Evolutionary conservation across 2,797 vertebrate genomes (phyloP).

Genomic region (Masticophis lateralis): DNA sequence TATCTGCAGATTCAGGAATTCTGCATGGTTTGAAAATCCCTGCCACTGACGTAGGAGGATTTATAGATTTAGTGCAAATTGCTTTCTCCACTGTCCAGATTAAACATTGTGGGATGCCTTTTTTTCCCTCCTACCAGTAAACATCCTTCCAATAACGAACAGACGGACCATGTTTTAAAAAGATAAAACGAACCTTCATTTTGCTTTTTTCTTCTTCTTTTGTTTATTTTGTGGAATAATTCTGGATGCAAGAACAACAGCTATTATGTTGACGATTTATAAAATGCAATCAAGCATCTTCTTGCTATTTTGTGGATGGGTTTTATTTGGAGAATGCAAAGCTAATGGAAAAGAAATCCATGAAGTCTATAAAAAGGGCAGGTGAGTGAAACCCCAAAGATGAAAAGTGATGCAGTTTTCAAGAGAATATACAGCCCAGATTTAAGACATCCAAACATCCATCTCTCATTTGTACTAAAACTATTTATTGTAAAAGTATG

Average conservation of each 20-base stretch:
- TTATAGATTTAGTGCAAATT: constrained; percentile 85
- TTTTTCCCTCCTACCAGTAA: constrained; percentile 64
- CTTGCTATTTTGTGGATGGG: constrained; percentile 77
- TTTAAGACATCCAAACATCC: constrained; percentile 17
- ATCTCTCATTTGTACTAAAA: constrained; percentile 34
- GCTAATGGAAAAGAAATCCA: constrained; percentile 67
- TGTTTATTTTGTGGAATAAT: constrained; percentile 60
- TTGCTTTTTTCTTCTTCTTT: constrained; percentile 52
- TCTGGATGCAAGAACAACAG: constrained; percentile 59
- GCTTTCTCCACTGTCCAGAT: constrained; percentile 81
- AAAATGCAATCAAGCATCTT: constrained; percentile 82
- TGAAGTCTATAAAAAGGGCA: constrained; percentile 77
- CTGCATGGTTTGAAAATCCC: constrained; percentile 78
- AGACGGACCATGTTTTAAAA: constrained; percentile 73
- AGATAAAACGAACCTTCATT: constrained; percentile 61
- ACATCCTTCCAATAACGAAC: constrained; percentile 71
- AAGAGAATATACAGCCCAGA: constrained; percentile 2
- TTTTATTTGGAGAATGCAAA: constrained; percentile 74
- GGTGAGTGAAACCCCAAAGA: constrained; percentile 71
- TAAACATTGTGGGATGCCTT: constrained; percentile 75
- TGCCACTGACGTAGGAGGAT: constrained; percentile 84
- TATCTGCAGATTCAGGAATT: constrained; percentile 62
- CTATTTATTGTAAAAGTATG: neutral
- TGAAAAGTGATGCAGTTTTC: constrained; percentile 38
- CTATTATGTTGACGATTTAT: constrained; percentile 64